Percentiles rank a stretch among this genome's conserved stretches.
phyloP scores from a whole-genome alignment of 2,888 invertebrate species.

The Epirrhoe alternata region DNA sequence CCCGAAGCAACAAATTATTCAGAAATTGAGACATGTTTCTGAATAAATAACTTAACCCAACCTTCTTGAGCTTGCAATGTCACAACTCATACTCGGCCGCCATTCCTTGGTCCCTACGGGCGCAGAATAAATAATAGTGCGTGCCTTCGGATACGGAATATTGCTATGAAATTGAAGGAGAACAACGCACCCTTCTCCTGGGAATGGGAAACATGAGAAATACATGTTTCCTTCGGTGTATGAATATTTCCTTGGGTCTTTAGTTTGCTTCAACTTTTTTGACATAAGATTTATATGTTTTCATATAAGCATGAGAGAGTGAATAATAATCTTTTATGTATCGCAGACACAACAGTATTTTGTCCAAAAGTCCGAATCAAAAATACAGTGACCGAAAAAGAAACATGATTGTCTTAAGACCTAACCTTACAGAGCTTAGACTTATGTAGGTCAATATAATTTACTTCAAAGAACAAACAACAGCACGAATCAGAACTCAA shows the following conservation, averaged over 20 bases:
- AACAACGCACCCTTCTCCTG: conserved; percentile 46
- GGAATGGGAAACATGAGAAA: conserved; percentile 47
- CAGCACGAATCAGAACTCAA: not conserved
- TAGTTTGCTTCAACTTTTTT: conserved; percentile 9
- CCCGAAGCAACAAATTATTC: conserved; percentile 13
- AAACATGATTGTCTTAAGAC: too few species aligned
- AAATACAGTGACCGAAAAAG: too few species aligned
- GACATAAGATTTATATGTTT: not conserved
- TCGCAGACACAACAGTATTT: too few species aligned
- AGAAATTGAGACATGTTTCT: conserved; percentile 21
- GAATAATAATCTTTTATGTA: too few species aligned
- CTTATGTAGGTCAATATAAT: not conserved
- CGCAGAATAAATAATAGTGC: conserved; percentile 30
- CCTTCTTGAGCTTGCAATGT: conserved; percentile 31
- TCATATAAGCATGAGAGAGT: not conserved
- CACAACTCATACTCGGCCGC: conserved; percentile 42
- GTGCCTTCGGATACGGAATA: conserved; percentile 53
- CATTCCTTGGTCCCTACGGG: conserved; percentile 32
- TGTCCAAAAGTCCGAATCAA: too few species aligned
- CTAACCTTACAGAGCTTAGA: not conserved
- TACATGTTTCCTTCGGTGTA: conserved; percentile 45
- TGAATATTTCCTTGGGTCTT: conserved; percentile 40
- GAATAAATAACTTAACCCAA: conserved; percentile 19
- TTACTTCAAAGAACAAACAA: not conserved
- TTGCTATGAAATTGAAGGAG: conserved; percentile 69